A percentile compares a stretch with the other conserved stretches of the same genome.
These are phyloP conservation scores for Poliocrania exsul DNA, from an alignment of 2,797 vertebrate genomes.

Conservation along the genomic window DNA sequence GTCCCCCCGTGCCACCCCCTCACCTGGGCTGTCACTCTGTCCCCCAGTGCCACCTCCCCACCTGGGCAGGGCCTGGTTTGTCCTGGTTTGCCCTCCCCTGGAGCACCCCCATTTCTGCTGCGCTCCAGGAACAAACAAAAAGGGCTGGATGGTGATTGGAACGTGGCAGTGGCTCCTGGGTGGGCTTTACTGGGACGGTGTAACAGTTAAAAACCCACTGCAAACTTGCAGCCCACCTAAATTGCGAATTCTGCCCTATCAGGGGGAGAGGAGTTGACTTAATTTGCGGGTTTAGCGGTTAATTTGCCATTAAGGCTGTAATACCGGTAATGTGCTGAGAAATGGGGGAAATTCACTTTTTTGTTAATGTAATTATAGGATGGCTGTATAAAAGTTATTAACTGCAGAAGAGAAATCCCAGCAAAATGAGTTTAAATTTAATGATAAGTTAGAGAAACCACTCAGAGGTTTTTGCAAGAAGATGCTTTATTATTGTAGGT, in stretches of 20 bases:
- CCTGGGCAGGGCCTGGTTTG: fast-evolving
- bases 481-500: neutral
- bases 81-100: fast-evolving
- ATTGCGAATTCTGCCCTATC: conserved; percentile 43
- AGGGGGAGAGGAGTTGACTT: conserved; percentile 45
- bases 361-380: conserved; percentile 58
- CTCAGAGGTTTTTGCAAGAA: neutral
- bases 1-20: fast-evolving
- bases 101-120: neutral
- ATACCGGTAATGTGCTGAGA: conserved; percentile 9
- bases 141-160: neutral
- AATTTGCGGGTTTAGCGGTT: conserved; percentile 39
- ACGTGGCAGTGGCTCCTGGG: neutral
- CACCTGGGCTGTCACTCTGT: neutral
- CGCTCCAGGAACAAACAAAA: neutral
- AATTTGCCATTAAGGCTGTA: conserved; percentile 19
- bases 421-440: conserved; percentile 25
- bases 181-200: neutral
- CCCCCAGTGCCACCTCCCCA: fast-evolving
- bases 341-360: conserved; percentile 28
- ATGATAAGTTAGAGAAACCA: conserved; percentile 26
- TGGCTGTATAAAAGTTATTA: conserved; percentile 30
- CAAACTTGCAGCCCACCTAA: conserved; percentile 1
- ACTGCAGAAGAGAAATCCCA: conserved; percentile 27
- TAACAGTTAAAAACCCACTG: neutral